Percentiles rank a stretch among this genome's conserved stretches.
phyloP scores from a whole-genome alignment of 2,888 invertebrate species.

The Zaprionus bogoriensis region DNA sequence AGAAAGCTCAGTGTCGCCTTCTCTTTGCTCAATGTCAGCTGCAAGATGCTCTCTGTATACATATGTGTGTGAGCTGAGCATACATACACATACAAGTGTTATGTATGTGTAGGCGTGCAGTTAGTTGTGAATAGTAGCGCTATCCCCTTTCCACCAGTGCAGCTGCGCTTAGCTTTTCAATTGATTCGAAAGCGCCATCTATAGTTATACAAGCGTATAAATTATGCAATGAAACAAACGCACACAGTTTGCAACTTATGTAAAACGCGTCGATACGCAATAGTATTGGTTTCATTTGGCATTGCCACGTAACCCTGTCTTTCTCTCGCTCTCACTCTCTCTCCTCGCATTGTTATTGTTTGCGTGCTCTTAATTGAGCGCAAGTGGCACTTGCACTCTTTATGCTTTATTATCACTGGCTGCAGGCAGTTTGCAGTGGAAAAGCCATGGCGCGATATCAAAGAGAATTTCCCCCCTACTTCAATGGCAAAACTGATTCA shows the following conservation, averaged over 20 bases:
- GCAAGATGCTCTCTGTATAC: constrained; percentile 1
- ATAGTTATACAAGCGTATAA: constrained; percentile 40
- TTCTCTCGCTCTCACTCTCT: background rate
- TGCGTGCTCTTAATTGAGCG: constrained; percentile 8
- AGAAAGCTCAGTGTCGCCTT: constrained; percentile 23
- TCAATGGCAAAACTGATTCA: constrained; percentile 32
- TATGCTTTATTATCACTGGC: constrained; percentile 21
- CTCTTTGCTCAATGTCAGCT: constrained; percentile 41
- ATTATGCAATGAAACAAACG: constrained; percentile 41
- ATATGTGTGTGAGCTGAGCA: background rate
- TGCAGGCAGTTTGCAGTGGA: background rate
- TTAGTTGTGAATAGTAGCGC: constrained; percentile 13
- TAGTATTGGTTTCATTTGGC: background rate
- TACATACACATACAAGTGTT: background rate
- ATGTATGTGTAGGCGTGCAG: background rate
- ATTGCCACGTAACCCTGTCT: constrained; percentile 10
- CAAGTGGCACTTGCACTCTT: background rate
- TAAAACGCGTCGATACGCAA: background rate
- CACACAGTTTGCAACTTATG: constrained; percentile 1
- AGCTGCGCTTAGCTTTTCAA: constrained; percentile 4
- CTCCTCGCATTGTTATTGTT: background rate
- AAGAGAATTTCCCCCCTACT: too few relatives aligned
- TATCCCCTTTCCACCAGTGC: constrained; percentile 25
- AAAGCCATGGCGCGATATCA: background rate
- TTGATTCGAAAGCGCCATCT: constrained; percentile 28